Percentiles rank a stretch among this genome's conserved stretches.
Conservation (phyloP, 2,113 vertebrate genomes). For the Psephotus haematonotus region DNA sequence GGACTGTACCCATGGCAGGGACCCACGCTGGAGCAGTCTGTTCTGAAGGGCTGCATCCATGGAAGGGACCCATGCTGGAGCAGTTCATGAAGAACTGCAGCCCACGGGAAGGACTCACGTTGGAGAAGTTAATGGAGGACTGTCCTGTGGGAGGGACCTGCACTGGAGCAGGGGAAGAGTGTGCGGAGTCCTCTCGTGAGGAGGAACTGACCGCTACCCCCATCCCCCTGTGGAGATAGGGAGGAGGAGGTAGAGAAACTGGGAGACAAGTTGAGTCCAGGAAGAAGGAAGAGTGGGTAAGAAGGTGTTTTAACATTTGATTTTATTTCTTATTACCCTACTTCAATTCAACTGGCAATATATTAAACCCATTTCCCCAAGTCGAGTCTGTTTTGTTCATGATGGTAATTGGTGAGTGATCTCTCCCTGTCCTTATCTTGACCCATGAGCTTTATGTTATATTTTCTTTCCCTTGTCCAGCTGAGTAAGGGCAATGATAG, state of each 20-base stretch:
- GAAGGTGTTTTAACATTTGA: background rate
- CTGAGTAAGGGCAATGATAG: background rate
- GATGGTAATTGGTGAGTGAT: background rate
- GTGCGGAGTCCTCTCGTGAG: background rate
- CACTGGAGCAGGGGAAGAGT: background rate
- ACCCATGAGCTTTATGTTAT: background rate
- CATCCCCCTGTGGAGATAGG: fast-evolving
- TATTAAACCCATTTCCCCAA: background rate
- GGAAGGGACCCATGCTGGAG: background rate
- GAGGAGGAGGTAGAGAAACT: background rate
- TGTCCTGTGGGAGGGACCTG: background rate
- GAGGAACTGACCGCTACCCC: background rate
- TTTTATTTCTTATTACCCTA: background rate
- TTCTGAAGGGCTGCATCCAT: too few relatives aligned
- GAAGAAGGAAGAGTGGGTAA: background rate
- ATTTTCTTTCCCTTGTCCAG: background rate
- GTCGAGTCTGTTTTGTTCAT: background rate
- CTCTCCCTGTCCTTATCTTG: background rate
- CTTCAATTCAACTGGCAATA: background rate
- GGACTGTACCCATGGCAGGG: too few relatives aligned
- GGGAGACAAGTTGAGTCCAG: background rate
- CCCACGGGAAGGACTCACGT: fast-evolving
- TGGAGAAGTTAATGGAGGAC: background rate
- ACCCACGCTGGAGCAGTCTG: too few relatives aligned
- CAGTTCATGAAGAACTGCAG: background rate